Conservation (phyloP, 2,888 invertebrate species). For the Zootermopsis nevadensis region DNA sequence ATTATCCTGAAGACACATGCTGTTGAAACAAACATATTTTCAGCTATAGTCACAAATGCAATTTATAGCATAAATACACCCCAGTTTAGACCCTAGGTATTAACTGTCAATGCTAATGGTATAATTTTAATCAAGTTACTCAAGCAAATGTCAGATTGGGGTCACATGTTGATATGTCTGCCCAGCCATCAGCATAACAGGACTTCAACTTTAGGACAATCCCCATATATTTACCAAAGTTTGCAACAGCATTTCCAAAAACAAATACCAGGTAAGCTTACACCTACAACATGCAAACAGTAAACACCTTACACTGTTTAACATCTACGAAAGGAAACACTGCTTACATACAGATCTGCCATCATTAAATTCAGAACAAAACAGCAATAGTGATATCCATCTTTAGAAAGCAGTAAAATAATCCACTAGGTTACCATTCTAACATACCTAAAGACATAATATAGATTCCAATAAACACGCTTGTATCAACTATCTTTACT, state of each 20-base stretch:
- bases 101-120: background rate
- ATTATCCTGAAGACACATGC: conserved; percentile 1
- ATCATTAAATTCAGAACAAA: conserved; percentile 47
- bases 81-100: background rate
- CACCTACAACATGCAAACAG: background rate
- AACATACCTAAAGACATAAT: background rate
- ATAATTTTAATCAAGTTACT: conserved; percentile 11
- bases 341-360: conserved; percentile 40
- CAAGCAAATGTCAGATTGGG: conserved; percentile 58
- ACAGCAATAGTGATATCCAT: conserved; percentile 21
- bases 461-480: background rate
- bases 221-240: background rate
- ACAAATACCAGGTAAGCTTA: background rate
- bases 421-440: background rate
- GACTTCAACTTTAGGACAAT: background rate
- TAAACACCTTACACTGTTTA: background rate
- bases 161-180: conserved; percentile 64
- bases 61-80: background rate
- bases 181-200: background rate
- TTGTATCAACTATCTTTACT: background rate
- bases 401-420: background rate
- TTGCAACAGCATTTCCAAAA: background rate
- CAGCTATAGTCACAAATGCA: background rate
- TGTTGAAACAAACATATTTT: conserved; percentile 8
- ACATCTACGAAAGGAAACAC: conserved; percentile 8